Base-by-base conservation (phyloP, 2,888 invertebrate species). In the Callimorpha dominula region DNA sequence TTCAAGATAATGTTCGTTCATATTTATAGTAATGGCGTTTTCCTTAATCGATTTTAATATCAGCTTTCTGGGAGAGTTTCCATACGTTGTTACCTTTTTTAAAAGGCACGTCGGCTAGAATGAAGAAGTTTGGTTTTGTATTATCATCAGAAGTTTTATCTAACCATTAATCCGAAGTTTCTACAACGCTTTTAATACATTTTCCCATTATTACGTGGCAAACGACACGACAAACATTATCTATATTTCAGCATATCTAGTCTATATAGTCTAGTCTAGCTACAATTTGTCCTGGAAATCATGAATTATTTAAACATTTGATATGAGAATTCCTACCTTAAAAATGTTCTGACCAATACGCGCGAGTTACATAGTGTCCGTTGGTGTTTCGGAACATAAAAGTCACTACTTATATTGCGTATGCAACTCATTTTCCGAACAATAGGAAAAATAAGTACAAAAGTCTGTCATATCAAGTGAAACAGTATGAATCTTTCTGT, bases 61-160 rank as follows among this genome's bases (percentile, higher is more conserved):
- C 17, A 40, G 40, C 11, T 40, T 50, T 40, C n/a, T 8, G 40
- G 9, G 50, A 4, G 17, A 57, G 49, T 49, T 31, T 31, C 31
- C 4, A 31, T 40, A 11, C 4, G 4, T 31, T 46, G n/a, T 40
- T 46, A 64, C 12, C 40, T 46, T 52, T 31, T 31, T 60, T 60
- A 31, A 2, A 60, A 31, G 20, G 20, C 20, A 12, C 11, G 31
- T 60, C 31, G 15, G 57, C 11, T 63, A 14, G 71, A 65, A 63
- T 49, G 20, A 17, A 43, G 43, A 76, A 74, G 65, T 80, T 80
- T n/a, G 17, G 15, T 71, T 68, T 71, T 70, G 65, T 65, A 42
- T 70, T 69, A 40, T 67, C 40, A 60, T 52, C 52, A 42, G 42
- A 42, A 67, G 20, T 67, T 52, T 57, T 65, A 57, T 52, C 65